Percentiles rank a stretch among this genome's conserved stretches.
Evolutionary conservation across 1,140 invertebrate genomes (phyloP).

Genomic region (Drosophila punjabiensis): DNA sequence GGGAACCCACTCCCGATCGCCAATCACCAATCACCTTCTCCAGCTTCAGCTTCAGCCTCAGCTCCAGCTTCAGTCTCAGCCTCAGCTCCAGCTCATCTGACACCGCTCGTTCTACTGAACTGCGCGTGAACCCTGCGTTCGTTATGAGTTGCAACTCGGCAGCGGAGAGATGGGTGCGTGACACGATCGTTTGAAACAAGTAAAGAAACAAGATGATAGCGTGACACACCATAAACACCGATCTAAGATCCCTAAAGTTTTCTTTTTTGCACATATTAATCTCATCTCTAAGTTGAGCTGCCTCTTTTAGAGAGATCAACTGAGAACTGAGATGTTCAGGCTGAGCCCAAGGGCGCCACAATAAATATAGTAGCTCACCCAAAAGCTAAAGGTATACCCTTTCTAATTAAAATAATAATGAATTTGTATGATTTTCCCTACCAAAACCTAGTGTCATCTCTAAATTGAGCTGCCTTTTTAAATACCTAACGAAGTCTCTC

Average conservation of each 20-base stretch:
- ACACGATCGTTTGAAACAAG: constrained; percentile 6
- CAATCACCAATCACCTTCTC: neutral
- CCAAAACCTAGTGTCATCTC: constrained; percentile 11
- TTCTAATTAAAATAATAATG: neutral
- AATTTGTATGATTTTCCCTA: neutral
- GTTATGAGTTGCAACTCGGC: constrained; percentile 58
- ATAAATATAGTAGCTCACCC: neutral
- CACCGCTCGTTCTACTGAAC: constrained; percentile 73
- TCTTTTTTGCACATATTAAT: no score
- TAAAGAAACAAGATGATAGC: no score
- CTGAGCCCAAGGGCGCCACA: no score
- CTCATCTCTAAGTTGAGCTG: no score
- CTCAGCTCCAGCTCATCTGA: constrained; percentile 17
- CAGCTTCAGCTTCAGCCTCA: neutral
- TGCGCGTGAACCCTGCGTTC: constrained; percentile 75
- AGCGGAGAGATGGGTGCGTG: constrained; percentile 28
- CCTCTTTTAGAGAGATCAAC: no score
- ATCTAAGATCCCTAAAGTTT: no score
- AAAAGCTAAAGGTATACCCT: neutral
- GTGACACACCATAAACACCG: no score
- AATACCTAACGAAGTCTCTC: constrained; percentile 35
- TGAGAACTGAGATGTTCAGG: no score
- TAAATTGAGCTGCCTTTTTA: constrained; percentile 40
- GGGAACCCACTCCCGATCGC: neutral
- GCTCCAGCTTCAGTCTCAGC: neutral